Conservation (phyloP, 23 tunicate genomes). For the Halocynthia roretzi region DNA sequence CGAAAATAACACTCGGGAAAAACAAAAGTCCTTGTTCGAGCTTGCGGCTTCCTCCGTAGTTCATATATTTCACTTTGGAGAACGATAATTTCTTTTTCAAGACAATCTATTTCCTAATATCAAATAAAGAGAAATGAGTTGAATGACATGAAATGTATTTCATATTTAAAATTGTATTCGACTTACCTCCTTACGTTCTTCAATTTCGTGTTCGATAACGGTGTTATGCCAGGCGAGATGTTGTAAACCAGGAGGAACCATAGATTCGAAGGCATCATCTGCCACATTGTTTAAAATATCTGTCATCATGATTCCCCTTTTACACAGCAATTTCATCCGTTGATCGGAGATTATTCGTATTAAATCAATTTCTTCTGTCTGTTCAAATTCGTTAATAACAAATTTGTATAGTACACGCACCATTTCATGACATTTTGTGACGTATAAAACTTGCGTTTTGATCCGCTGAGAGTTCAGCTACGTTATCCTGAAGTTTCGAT, state of each 20-base stretch:
- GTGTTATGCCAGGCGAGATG: constrained; percentile 22
- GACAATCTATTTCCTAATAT: constrained; percentile 21
- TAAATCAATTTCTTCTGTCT: constrained; percentile 33
- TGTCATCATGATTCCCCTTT: constrained; percentile 7
- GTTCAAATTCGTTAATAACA: too few species aligned
- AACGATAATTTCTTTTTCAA: constrained; percentile 21
- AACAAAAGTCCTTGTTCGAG: constrained; percentile 19
- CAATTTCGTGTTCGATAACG: constrained; percentile 35
- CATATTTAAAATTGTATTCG: background rate
- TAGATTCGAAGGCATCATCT: constrained; percentile 21
- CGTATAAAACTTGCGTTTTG: constrained; percentile 23
- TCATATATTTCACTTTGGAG: constrained; percentile 13
- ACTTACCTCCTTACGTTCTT: constrained; percentile 33
- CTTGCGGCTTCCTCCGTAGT: constrained; percentile 6
- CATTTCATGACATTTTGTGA: background rate
- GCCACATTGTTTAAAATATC: constrained; percentile 51
- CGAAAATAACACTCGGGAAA: constrained; percentile 34
- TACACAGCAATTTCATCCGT: background rate
- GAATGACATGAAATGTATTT: background rate
- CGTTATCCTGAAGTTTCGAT: constrained; percentile 30
- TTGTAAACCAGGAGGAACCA: constrained; percentile 20
- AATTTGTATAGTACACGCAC: too few species aligned
- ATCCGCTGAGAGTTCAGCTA: constrained; percentile 15
- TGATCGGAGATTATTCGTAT: constrained; percentile 42
- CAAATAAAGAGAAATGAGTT: background rate